Base-by-base conservation (phyloP, 1,140 invertebrate species). In the Trachymyrmex cornetzi region DNA sequence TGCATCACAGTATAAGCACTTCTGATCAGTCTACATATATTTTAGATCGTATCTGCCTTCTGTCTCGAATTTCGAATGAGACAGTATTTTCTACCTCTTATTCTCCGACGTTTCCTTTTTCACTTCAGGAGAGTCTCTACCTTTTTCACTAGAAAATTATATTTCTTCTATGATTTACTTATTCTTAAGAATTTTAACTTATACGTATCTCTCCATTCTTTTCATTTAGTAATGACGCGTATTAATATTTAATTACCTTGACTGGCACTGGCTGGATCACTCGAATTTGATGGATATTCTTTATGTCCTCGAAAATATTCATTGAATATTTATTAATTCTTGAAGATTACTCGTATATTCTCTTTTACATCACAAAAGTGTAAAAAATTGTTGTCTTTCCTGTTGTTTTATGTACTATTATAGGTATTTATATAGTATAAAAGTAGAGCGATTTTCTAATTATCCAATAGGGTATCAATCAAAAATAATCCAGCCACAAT, bases 1-100 rank as follows among this genome's bases (percentile, higher is more conserved):
- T 57, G 22, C 30, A 38, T 48, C 19, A 63, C 0, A 4, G 19
- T 30, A 27, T 24, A 57, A 6, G 0, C 22, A 61, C 22, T 57
- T 69, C 16, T 12, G 64, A 71, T 69, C 57, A 81, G 1, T 22
- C 74, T 34, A 30, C 7, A 59, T 5, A 19, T 48, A 34, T 50
- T 81, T 69, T 34, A 38, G n/a, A 48, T 16, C 22, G 3, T 27
- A 59, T 34, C 27, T 82, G 16, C 27, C 22, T 72, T 82, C 30
- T 50, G n/a, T 72, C 22, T 12, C 66, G 22, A 71, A 24, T 74
- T 74, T 44, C 53, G 6, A 48, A 59, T 44, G 80, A 72, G n/a
- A 74, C 55, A n/a, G 30, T 30, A 61, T 19, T 61, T 84, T 74
- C 38, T 84, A 84, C 69, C 55, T 82, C 67, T 55, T 16, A 14